These are phyloP conservation scores for Heliconius eleuchia DNA, from an alignment of 1,140 invertebrate genomes.

Conservation along the genomic window DNA sequence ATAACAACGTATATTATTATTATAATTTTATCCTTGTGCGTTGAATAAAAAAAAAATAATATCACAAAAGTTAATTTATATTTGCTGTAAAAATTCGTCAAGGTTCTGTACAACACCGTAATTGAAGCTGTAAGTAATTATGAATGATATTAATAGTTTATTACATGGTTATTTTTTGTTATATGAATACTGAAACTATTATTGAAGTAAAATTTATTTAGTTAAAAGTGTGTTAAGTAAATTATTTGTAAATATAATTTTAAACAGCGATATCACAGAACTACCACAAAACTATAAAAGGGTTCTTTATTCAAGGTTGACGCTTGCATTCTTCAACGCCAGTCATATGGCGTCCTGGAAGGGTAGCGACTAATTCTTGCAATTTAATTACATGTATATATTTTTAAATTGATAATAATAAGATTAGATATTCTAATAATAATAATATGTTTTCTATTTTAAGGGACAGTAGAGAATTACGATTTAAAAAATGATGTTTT, in stretches of 20 bases:
- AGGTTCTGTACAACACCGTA: slow-evolving; percentile 16
- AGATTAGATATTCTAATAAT: no score
- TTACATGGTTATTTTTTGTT: neutral
- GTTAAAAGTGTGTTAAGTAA: neutral
- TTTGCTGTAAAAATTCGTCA: slow-evolving; percentile 17
- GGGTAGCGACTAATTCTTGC: slow-evolving; percentile 41
- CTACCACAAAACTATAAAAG: neutral
- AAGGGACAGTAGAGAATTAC: neutral
- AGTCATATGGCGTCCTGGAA: slow-evolving; percentile 37
- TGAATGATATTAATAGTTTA: neutral
- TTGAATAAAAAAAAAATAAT: slow-evolving; percentile 17
- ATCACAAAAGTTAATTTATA: slow-evolving; percentile 10
- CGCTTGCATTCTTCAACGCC: slow-evolving; percentile 42
- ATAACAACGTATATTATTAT: neutral
- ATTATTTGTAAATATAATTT: neutral
- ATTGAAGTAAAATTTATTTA: neutral
- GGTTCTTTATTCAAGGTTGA: slow-evolving; percentile 29
- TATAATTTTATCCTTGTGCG: slow-evolving; percentile 15
- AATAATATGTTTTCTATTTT: neutral
- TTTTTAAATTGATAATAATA: no score
- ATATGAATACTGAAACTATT: neutral
- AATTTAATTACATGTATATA: neutral
- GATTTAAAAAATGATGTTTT: neutral
- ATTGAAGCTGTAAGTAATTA: neutral
- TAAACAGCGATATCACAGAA: neutral